A percentile compares a stretch with the other conserved stretches of the same genome.
Conservation (phyloP, 2,797 vertebrate genomes). For the Capromys pilorides region DNA sequence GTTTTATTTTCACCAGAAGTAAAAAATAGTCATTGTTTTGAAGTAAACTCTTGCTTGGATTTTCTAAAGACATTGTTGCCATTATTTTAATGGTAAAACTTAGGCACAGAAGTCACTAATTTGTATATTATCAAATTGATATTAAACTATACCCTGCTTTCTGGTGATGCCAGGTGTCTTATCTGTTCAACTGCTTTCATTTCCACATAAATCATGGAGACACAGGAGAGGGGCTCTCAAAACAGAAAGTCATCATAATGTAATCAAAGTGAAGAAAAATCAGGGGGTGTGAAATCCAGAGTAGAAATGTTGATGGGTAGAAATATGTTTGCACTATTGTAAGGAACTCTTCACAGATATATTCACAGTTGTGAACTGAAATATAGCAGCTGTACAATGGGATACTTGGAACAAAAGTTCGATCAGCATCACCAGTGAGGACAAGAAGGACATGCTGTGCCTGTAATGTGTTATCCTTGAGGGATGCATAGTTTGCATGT, state of each 20-base stretch:
- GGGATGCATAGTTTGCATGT: background rate
- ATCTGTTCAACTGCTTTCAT: background rate
- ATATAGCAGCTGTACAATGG: background rate
- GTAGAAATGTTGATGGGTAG: background rate
- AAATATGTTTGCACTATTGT: background rate
- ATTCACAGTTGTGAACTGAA: background rate
- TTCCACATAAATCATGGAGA: background rate
- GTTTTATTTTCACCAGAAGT: background rate
- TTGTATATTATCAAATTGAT: background rate
- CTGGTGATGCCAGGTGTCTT: background rate
- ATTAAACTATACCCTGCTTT: background rate
- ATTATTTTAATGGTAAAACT: background rate
- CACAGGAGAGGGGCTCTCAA: background rate
- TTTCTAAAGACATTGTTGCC: constrained; percentile 18
- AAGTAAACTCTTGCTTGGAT: background rate
- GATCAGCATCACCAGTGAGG: background rate
- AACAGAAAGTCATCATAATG: background rate
- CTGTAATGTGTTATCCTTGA: background rate
- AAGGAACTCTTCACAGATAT: background rate
- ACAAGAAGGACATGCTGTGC: fast-evolving
- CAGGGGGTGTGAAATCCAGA: background rate
- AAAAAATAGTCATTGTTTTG: background rate
- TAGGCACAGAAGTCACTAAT: background rate
- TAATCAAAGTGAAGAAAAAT: background rate
- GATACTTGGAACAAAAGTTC: background rate